Evolutionary conservation across 2,888 invertebrate species (phyloP).

Genomic region (Papilio demoleus): DNA sequence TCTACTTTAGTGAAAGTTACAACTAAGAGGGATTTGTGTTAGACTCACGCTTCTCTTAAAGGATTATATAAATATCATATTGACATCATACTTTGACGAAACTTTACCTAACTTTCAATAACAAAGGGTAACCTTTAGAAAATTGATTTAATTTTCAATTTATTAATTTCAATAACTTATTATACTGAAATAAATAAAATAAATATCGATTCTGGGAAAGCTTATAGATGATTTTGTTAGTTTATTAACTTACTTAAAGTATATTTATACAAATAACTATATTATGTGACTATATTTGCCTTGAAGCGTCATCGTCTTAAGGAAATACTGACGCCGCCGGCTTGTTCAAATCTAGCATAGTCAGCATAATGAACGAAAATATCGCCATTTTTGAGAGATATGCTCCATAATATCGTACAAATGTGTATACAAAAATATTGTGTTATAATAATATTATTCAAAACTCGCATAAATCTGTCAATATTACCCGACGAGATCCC

Average conservation of each 20-base stretch:
- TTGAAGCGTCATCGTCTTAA: neutral
- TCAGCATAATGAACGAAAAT: neutral
- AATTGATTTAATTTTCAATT: conserved; percentile 7
- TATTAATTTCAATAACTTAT: neutral
- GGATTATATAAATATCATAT: conserved; percentile 74
- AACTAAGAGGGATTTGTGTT: conserved; percentile 80
- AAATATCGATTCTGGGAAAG: neutral
- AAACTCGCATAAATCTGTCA: conserved; percentile 20
- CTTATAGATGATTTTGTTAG: neutral
- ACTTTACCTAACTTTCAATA: conserved; percentile 40
- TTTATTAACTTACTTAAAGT: neutral
- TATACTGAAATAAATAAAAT: neutral
- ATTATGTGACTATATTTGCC: neutral
- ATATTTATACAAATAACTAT: neutral
- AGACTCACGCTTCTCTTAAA: conserved; percentile 71
- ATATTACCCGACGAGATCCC: conserved; percentile 54
- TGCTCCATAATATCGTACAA: neutral
- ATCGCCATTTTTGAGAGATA: neutral
- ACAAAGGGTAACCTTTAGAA: conserved; percentile 3
- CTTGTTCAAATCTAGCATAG: neutral
- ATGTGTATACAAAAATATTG: neutral
- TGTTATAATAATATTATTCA: neutral
- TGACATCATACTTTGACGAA: conserved; percentile 63
- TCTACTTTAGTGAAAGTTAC: conserved; percentile 79
- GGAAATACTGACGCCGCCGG: conserved; percentile 1